phyloP scores from a whole-genome alignment of 1,140 invertebrate genomes.

The Stegodyphus dumicola region DNA sequence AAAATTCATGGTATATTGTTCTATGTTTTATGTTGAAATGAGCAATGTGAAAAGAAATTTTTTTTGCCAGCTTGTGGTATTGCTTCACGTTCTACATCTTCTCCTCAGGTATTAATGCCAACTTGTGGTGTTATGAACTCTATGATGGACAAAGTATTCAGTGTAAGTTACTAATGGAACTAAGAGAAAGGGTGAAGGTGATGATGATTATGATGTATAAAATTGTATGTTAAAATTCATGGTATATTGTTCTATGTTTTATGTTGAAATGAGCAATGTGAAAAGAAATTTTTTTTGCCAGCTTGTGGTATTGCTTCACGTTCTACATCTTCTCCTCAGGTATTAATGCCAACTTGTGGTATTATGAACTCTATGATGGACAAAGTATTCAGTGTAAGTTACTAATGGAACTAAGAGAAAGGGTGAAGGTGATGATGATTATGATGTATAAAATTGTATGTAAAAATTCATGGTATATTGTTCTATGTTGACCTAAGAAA shows the following conservation, averaged over 20 bases:
- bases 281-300: no score
- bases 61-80: not conserved
- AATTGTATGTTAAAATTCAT: not conserved
- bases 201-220: slow-evolving; percentile 28
- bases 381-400: no score
- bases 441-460: not conserved
- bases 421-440: slow-evolving; percentile 14
- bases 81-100: not conserved
- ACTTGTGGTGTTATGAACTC: not conserved
- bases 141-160: no score
- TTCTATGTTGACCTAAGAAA: no score
- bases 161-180: not conserved
- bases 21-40: no score
- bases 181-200: not conserved
- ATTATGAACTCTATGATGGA: no score
- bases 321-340: not conserved
- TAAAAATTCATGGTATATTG: not conserved
- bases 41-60: no score
- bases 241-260: no score
- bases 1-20: not conserved
- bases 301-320: not conserved
- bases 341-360: slow-evolving; percentile 8
- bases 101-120: slow-evolving; percentile 10
- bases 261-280: no score
- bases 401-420: not conserved